Conservation (phyloP, 2,113 vertebrate species). For the Ictidomys tridecemlineatus region DNA sequence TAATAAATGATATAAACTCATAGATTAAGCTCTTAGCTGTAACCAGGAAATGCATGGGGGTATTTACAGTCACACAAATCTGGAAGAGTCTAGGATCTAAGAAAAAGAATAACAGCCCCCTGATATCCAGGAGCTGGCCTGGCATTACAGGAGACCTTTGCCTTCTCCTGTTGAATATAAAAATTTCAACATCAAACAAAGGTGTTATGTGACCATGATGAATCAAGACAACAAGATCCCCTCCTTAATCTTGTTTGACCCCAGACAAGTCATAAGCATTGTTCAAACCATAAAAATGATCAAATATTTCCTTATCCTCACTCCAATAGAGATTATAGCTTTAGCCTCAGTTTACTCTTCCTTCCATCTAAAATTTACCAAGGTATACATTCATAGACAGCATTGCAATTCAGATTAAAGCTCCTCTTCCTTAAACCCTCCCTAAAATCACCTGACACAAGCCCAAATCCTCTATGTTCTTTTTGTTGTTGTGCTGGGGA, state of each 20-base stretch:
- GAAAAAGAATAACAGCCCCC: neutral
- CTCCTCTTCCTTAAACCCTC: neutral
- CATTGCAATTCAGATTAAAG: neutral
- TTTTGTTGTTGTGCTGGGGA: too few relatives aligned
- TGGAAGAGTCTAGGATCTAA: slow-evolving; percentile 2
- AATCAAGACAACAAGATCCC: neutral
- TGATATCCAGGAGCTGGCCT: neutral
- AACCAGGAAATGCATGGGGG: neutral
- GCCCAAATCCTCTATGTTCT: neutral
- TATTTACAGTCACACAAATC: slow-evolving; percentile 3
- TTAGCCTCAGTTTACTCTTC: neutral
- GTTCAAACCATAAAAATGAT: neutral
- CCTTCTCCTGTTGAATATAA: neutral
- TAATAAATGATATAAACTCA: neutral
- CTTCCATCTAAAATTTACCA: neutral
- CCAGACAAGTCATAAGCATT: neutral
- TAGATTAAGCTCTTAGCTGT: neutral
- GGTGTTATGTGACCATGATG: neutral
- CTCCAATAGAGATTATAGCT: neutral
- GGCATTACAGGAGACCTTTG: neutral
- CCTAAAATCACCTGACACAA: neutral
- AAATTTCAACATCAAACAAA: neutral
- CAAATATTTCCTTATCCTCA: neutral
- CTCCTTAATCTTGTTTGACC: neutral
- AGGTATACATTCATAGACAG: neutral